phyloP scores from a whole-genome alignment of 2,797 vertebrate genomes.

The Falco concolor region DNA sequence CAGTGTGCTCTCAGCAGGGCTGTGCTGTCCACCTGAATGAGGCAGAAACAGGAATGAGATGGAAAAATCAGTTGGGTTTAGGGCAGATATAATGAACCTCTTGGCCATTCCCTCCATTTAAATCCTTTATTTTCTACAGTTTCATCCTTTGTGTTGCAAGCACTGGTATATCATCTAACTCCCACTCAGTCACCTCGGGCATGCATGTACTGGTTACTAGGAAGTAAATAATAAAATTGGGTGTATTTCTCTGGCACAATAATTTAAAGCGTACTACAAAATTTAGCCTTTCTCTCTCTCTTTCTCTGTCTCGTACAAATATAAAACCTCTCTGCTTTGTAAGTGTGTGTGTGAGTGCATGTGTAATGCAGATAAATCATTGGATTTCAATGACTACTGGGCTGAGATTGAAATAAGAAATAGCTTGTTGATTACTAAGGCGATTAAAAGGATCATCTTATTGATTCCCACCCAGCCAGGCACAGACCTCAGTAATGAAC shows the following conservation, averaged over 20 bases:
- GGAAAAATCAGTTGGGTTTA: background rate
- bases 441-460: constrained; percentile 76
- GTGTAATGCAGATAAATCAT: constrained; percentile 55
- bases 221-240: constrained; percentile 8
- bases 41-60: background rate
- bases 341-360: background rate
- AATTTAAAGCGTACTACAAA: background rate
- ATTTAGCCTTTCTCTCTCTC: background rate
- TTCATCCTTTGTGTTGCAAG: background rate
- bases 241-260: background rate
- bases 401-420: constrained; percentile 69
- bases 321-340: too few species aligned
- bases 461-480: constrained; percentile 74
- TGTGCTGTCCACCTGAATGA: background rate
- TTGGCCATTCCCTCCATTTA: background rate
- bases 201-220: background rate
- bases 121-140: background rate
- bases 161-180: background rate
- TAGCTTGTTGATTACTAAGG: constrained; percentile 74
- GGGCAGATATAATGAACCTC: background rate
- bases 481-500: constrained; percentile 75
- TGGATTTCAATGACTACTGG: constrained; percentile 45
- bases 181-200: background rate
- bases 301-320: too few species aligned
- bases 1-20: background rate